phyloP scores from a whole-genome alignment of 2,888 invertebrate species.

The Melanostoma scalare region DNA sequence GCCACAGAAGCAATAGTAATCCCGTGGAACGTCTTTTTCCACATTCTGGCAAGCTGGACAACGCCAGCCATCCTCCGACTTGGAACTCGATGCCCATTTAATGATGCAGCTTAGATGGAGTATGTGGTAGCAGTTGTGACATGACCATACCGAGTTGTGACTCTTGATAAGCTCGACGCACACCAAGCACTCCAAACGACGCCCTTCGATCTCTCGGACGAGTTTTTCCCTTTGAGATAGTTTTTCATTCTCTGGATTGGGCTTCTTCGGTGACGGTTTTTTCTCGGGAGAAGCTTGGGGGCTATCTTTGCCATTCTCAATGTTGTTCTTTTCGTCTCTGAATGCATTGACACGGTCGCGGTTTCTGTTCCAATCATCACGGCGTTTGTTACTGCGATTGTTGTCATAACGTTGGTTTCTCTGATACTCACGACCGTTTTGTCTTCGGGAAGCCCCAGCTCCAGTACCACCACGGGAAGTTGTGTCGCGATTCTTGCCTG shows the following conservation, averaged over 20 bases:
- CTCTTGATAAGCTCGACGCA: conserved; percentile 94
- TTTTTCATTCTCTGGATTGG: conserved; percentile 78
- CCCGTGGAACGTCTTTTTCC: conserved; percentile 87
- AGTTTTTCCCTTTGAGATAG: conserved; percentile 92
- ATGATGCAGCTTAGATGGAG: conserved; percentile 94
- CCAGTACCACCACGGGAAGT: conserved; percentile 43
- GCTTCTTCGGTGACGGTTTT: conserved; percentile 74
- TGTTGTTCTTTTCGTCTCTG: conserved; percentile 76
- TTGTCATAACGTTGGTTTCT: conserved; percentile 80
- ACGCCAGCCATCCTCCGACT: conserved; percentile 93
- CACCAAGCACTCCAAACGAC: conserved; percentile 95
- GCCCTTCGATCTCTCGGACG: conserved; percentile 91
- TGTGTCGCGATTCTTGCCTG: conserved; percentile 69
- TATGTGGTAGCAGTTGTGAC: conserved; percentile 94
- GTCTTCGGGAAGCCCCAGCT: conserved; percentile 67
- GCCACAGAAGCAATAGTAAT: conserved; percentile 96
- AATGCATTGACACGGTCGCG: conserved; percentile 80
- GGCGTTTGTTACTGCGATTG: conserved; percentile 79
- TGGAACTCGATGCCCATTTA: conserved; percentile 95
- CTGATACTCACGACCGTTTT: conserved; percentile 74
- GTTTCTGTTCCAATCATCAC: conserved; percentile 81
- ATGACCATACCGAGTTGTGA: conserved; percentile 94
- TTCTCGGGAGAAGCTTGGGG: conserved; percentile 79
- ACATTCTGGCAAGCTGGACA: conserved; percentile 98
- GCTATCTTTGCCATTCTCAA: conserved; percentile 79